Percentiles rank a stretch among this genome's conserved stretches.
Conservation (phyloP, 2,797 vertebrate genomes). For the Spatula clypeata region DNA sequence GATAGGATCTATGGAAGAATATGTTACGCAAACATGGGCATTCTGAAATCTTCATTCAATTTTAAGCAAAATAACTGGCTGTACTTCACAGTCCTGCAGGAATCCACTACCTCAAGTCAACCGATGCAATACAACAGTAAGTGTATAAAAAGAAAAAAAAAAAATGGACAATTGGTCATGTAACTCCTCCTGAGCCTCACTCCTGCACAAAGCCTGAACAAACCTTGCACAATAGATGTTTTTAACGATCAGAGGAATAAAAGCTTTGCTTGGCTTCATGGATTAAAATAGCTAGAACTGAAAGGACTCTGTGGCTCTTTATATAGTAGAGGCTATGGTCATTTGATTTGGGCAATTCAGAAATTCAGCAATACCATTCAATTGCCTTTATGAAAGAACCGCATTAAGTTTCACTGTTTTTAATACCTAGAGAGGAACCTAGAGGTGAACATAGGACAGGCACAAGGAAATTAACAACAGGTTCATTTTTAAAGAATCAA, state of each 20-base stretch:
- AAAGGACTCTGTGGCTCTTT: rapidly evolving
- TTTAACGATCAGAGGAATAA: neutral
- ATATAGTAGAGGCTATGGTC: neutral
- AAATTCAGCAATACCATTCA: neutral
- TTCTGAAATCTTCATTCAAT: neutral
- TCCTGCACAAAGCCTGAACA: neutral
- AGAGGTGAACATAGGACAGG: rapidly evolving
- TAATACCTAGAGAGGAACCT: neutral
- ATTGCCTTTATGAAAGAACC: neutral
- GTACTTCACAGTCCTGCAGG: neutral
- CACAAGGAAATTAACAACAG: neutral
- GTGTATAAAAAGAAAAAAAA: neutral
- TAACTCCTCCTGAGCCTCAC: neutral
- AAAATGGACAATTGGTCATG: neutral
- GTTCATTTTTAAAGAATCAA: neutral
- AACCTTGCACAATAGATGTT: rapidly evolving
- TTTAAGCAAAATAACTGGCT: neutral
- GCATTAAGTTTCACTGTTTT: neutral
- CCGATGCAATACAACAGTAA: neutral
- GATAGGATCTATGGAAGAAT: neutral
- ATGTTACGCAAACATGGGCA: neutral
- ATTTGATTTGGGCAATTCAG: neutral
- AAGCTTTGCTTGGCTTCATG: neutral
- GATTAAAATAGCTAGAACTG: neutral
- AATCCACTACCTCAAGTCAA: neutral